Conservation (phyloP, 2,797 vertebrate species). For the Pangasius djambal region DNA sequence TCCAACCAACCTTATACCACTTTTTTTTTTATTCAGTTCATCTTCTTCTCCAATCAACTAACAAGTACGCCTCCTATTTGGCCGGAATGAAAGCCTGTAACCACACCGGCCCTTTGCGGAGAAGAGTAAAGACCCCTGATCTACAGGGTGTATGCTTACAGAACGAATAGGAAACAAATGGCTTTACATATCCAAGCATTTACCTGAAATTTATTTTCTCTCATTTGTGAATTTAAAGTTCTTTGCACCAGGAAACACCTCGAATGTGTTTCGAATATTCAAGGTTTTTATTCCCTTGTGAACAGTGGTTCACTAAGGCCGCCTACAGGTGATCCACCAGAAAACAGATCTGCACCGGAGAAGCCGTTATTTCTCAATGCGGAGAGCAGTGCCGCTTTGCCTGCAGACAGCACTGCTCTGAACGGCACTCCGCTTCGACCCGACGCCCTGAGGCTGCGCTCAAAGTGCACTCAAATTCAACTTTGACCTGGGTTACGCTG, state of each 20-base stretch:
- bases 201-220: not conserved
- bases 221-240: not conserved
- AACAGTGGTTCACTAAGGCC: not conserved
- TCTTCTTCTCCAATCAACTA: not conserved
- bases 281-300: too few relatives aligned
- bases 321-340: not conserved
- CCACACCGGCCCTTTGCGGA: not conserved
- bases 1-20: not conserved
- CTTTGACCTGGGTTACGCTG: not conserved
- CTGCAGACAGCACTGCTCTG: not conserved
- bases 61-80: not conserved
- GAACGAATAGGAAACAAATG: not conserved
- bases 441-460: not conserved
- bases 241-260: not conserved
- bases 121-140: not conserved
- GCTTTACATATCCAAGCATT: not conserved
- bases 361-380: not conserved
- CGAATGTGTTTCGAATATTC: not conserved
- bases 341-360: not conserved
- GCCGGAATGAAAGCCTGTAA: not conserved
- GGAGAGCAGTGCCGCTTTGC: not conserved
- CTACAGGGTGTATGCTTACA: not conserved
- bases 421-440: not conserved
- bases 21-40: not conserved
- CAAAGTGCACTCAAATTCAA: conserved; percentile 3